Base-by-base conservation (phyloP, 1,140 invertebrate species). In the Drosophila eugracilis region DNA sequence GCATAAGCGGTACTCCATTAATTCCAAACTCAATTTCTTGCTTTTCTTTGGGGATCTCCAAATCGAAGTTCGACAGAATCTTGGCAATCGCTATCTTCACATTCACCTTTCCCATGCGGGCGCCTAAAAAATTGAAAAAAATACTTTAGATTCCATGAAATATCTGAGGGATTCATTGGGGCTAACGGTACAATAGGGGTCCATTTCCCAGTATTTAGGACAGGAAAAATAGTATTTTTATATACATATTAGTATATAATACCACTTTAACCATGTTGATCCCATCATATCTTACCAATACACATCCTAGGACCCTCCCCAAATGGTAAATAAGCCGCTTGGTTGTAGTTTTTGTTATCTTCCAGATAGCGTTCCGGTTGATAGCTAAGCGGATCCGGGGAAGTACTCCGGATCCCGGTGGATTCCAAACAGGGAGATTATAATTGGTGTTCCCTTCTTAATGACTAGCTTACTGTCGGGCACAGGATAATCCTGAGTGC, bases 261-360 rank as follows among this genome's bases (percentile, higher is more conserved):
- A 2, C 15, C 1, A 17, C 4, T 19, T 17, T 7, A 10, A 14
- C 7, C 15, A 1, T 9, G 4, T 3, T 15, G 4, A 5, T 7
- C 1, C 0, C 5, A 5, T 3, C 3, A 19, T 17, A n/a, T 21
- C 57, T 84, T 90, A 93, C 93, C 93, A 36, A 95, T 95, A 83
- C 95, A 96, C 66, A 94, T 94, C 49, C 94, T 91, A 2, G 94
- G 93, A 12, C 95, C 95, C 52, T 94, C 94, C 15, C 94, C 95
- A 91, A 96, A 96, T 7, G 95, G 94, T 59, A 95, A 88, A 78
- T 93, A 96, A 2, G 93, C 92, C 9, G 44, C 26, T 0, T 60
- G 66, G 52, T 78, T 84, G 17, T 48, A 86, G 47, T 66, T 66
- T 7, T 90, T 91, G 17, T 91, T 91, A 14, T 92, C 91, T n/a